Evolutionary conservation across 1,140 invertebrate genomes (phyloP), one percentile per base, ranked within the genome.

Genomic region (Cyphomyrmex costatus): DNA sequence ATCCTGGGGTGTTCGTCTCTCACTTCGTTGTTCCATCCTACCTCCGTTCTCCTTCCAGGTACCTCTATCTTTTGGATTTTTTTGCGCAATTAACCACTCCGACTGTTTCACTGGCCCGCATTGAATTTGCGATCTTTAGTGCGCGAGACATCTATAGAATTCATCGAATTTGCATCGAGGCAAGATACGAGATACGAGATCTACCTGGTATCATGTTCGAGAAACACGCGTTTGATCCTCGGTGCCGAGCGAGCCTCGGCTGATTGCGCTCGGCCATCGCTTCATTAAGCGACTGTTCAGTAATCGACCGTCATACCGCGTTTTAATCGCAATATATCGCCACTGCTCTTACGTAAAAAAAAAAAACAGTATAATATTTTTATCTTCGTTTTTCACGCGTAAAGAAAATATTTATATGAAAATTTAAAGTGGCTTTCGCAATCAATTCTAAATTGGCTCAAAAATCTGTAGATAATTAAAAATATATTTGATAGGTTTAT

Each of bases 1-100:
- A 56, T 0, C 19, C 53, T 16, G n/a, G n/a, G n/a, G 53, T 12
- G 14, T 76, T 30, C 33, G 42, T 63, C 49, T n/a, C 58, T 51
- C 65, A 33, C 46, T 56, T 83, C 70, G 63, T 90, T 68, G 51
- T 24, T 85, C 58, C 63, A 61, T 63, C 0, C 71, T 7, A 19
- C 5, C 86, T 21, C n/a, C 24, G 12, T 21, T 30, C 49, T 85
- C 30, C 71, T 71, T 82, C 70, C 27, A 74, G 30, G 56, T 58
- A 66, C 58, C 19, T 60, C 16, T 16, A 56, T 77, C 73, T 92
- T 92, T 91, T 89, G 56, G 66, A 84, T 85, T 74, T 91, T n/a
- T 90, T 89, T 89, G 88, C 87, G 90, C 93, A 92, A 93, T 92
- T 93, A 92, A 93, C 88, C 89, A 91, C 86, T 89, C 88, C 74